Evolutionary conservation across 2,797 vertebrate genomes (phyloP), one percentile per base, ranked within the genome.

Genomic region (Poecilia picta): DNA sequence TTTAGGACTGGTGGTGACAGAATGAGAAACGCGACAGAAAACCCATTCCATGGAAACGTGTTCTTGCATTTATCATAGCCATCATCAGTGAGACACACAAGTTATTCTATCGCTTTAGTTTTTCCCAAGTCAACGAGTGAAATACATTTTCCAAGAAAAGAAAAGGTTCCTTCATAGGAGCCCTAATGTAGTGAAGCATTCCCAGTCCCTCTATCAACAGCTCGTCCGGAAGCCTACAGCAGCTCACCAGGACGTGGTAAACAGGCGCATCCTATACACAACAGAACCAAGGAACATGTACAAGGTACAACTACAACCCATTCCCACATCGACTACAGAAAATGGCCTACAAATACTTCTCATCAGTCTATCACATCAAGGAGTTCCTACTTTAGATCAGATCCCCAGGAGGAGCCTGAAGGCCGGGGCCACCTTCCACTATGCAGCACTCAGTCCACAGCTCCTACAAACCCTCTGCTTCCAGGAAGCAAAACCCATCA

Each of bases 211-310:
- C 87, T 91, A 73, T 80, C 87, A 89, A 78, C 73, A 1, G 51
- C 80, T 73, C 76, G 64, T 68, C 82, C 66, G 3, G 77, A 78
- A 73, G 82, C 64, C 8, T 49, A 47, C 57, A 71, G 80, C 0
- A 31, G 79, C 84, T 89, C 73, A 1, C 6, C 39, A 51, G 79
- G 85, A 87, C 5, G 4, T 71, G 79, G 64, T 23, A 2, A 74
- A 81, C 86, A 83, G 90, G 86, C 86, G 89, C 92, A 82, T 92
- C 90, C 92, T 93, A 94, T 87, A 89, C 91, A 95, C 91, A 92
- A 68, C 64, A 68, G 36, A 41, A 39, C 20, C 92, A 94, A 91
- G 82, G 86, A 79, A 93, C 90, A 78, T 84, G 79, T 83, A 93
- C 83, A 85, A 78, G 75, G 88, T 75, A 93, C 80, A 92, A 92